A percentile compares a stretch with the other conserved stretches of the same genome.
phyloP scores from a whole-genome alignment of 2,888 invertebrate genomes.

The Orgyia antiqua region DNA sequence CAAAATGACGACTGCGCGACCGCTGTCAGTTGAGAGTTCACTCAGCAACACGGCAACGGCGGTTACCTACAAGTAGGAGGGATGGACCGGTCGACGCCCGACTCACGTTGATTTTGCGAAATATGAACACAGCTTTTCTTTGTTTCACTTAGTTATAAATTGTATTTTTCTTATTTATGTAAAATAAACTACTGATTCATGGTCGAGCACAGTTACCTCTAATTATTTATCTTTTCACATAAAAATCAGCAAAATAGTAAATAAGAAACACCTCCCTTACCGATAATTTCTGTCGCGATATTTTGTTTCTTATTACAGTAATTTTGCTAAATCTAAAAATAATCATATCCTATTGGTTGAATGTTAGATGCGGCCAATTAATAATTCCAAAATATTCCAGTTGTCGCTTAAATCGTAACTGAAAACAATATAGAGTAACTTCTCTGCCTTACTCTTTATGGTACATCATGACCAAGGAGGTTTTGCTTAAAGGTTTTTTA shows the following conservation, averaged over 20 bases:
- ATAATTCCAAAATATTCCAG: no score
- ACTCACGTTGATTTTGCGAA: conserved; percentile 58
- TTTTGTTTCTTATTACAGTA: conserved; percentile 26
- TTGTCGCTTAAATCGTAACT: no score
- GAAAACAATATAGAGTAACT: no score
- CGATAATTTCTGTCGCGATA: conserved; percentile 30
- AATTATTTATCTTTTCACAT: conserved; percentile 28
- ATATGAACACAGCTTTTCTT: conserved; percentile 37
- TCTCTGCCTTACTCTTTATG: no score
- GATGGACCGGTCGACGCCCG: conserved; percentile 77
- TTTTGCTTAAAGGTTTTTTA: no score
- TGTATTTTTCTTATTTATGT: conserved; percentile 17
- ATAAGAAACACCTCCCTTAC: conserved; percentile 33
- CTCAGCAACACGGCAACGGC: conserved; percentile 45
- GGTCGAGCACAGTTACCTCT: conserved; percentile 18
- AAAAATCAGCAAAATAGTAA: conserved; percentile 37
- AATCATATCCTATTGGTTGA: no score
- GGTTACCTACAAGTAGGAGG: conserved; percentile 56
- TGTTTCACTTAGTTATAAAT: conserved; percentile 17
- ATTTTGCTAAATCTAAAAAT: no score
- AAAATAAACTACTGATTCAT: conserved; percentile 23
- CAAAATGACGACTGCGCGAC: conserved; percentile 63
- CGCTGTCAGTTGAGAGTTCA: conserved; percentile 7
- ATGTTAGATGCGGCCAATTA: no score
- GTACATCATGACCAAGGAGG: no score